Base-by-base conservation (phyloP, 2,797 vertebrate genomes). In the Capromys pilorides region DNA sequence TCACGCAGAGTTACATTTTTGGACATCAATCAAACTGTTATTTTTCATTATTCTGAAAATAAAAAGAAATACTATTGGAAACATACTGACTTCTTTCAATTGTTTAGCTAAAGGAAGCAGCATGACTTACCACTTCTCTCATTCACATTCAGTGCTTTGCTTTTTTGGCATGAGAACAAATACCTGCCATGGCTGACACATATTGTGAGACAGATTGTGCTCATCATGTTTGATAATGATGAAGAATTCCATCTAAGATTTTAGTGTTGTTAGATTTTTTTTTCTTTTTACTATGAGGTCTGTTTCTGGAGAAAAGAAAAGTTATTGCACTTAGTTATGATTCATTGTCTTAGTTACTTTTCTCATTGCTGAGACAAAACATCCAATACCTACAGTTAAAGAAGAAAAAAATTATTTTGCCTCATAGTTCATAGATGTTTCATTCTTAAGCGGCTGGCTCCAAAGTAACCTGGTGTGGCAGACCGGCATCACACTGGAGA, bases 281-380 rank as follows among this genome's bases (percentile, higher is more conserved):
- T 3, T 6, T 45, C 9, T 91, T 88, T 88, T 67, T 80, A 1
- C 51, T 84, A 6, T 26, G 6, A 45, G 19, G 49, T 1, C 5
- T 87, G 64, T 94, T 98, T 97, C 93, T 91, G 28, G 93, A 94
- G 45, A 66, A 94, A 90, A 64, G 71, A 94, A 93, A 96, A 57
- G 12, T 67, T 64, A 83, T 10, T 31, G 22, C 39, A 94, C 86
- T 71, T 91, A 91, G 71, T 80, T 96, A 88, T 97, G 84, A 93
- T 62, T 6, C 73, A 45, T 45, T 26, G 22, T 77, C 71, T 77
- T 77, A 77, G 41, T 49, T 14, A 77, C 73, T 49, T 77, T 28
- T 77, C 73, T 49, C 13, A 16, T 28, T 45, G 41, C 41, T 77
- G 73, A 77, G 24, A 45, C 24, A 45, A 49, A 77, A 49, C 14